phyloP scores from a whole-genome alignment of 1,140 invertebrate species.

The Catajapyx aquilonaris region DNA sequence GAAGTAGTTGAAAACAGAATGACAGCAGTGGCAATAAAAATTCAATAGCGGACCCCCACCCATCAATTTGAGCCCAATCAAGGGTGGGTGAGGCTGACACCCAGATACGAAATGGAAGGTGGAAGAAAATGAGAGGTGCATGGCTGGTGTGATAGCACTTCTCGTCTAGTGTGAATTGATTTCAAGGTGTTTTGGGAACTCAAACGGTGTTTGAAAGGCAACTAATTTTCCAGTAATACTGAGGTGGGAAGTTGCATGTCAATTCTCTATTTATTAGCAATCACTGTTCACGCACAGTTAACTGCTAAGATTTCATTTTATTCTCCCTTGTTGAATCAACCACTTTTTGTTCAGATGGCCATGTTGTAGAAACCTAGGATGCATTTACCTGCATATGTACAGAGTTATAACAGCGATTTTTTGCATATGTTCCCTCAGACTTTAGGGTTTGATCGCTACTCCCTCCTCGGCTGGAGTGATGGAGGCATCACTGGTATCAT shows the following conservation, averaged over 20 bases:
- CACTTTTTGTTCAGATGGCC: neutral
- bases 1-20: too few relatives aligned
- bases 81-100: too few relatives aligned
- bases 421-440: slow-evolving; percentile 16
- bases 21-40: too few relatives aligned
- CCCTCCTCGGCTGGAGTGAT: slow-evolving; percentile 72
- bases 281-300: neutral
- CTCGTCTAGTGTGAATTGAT: too few relatives aligned
- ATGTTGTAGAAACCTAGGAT: neutral
- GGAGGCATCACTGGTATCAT: slow-evolving; percentile 61
- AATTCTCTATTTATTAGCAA: neutral
- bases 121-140: too few relatives aligned
- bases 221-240: too few relatives aligned
- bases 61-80: too few relatives aligned
- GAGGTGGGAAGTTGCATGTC: neutral
- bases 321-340: neutral
- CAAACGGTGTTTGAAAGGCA: too few relatives aligned
- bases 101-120: too few relatives aligned
- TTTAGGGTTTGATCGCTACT: slow-evolving; percentile 44
- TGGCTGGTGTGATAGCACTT: too few relatives aligned
- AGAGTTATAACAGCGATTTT: neutral
- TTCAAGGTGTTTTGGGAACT: too few relatives aligned
- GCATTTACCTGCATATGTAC: neutral
- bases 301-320: neutral
- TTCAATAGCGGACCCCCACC: too few relatives aligned